phyloP scores from a whole-genome alignment of 2,113 vertebrate genomes.

The Mesocricetus auratus region DNA sequence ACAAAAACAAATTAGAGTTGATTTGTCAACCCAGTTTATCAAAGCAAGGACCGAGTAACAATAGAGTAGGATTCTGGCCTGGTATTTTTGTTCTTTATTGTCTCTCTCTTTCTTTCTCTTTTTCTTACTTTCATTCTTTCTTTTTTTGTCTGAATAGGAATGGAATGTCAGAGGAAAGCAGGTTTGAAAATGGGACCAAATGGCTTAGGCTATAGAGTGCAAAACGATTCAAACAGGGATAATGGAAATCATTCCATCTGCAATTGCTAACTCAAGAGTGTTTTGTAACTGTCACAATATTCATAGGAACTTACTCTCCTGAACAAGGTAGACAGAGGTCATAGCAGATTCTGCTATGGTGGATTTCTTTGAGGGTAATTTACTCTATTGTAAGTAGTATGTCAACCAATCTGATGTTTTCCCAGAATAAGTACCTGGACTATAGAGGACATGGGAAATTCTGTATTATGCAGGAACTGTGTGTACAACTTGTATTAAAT shows the following conservation, averaged over 20 bases:
- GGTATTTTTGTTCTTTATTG: not conserved
- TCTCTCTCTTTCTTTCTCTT: not conserved
- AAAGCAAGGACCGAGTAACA: slow-evolving; percentile 29
- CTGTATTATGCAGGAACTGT: not conserved
- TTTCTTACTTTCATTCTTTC: not conserved
- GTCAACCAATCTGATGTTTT: not conserved
- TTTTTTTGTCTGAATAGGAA: not conserved
- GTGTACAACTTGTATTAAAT: not conserved
- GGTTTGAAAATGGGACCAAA: slow-evolving; percentile 13
- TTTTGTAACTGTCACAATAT: not conserved
- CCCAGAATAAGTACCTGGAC: not conserved
- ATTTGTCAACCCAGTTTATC: not conserved
- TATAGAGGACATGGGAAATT: not conserved
- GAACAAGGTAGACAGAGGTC: not conserved
- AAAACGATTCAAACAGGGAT: not conserved
- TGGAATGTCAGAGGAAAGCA: not conserved
- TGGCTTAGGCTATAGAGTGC: not conserved
- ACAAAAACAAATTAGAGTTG: slow-evolving; percentile 33
- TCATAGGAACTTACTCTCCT: not conserved
- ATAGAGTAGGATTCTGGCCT: not conserved
- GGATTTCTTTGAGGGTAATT: not conserved
- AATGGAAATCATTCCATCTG: not conserved
- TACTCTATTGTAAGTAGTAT: not conserved
- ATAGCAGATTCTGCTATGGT: not conserved
- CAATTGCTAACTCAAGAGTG: not conserved